Conservation (phyloP, 2,113 vertebrate genomes). For the Cheirogaleus medius region DNA sequence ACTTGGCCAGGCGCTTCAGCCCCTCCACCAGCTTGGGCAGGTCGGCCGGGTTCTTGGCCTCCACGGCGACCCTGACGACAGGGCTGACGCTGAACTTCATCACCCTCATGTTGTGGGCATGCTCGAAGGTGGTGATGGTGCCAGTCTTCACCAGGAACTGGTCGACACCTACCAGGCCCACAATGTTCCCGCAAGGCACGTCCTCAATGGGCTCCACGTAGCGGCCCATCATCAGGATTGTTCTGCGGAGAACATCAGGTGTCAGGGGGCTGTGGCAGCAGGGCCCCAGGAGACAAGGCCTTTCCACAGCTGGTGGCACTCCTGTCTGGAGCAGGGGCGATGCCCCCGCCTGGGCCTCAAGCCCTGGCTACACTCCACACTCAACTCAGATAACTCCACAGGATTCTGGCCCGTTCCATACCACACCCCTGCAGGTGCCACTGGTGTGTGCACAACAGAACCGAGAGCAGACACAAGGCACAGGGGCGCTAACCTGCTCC, state of each 20-base stretch:
- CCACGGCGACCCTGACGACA: slow-evolving; percentile 95
- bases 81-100: slow-evolving; percentile 99
- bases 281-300: not conserved
- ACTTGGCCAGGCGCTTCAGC: slow-evolving; percentile 95
- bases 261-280: rapidly evolving
- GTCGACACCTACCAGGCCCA: slow-evolving; percentile 96
- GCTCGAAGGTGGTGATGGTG: slow-evolving; percentile 96
- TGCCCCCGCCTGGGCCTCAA: no score
- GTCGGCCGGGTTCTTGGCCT: slow-evolving; percentile 95
- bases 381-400: no score
- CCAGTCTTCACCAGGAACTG: slow-evolving; percentile 97
- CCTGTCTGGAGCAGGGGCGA: not conserved
- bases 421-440: no score
- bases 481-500: no score
- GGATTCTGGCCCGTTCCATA: no score
- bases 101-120: slow-evolving; percentile 96
- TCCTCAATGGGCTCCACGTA: slow-evolving; percentile 96
- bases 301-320: no score
- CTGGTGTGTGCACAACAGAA: no score
- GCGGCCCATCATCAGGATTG: slow-evolving; percentile 98
- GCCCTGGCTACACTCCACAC: no score
- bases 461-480: no score
- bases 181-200: slow-evolving; percentile 97
- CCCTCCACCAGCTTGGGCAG: slow-evolving; percentile 97
- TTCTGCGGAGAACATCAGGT: slow-evolving; percentile 79